These are phyloP conservation scores for Centropyge bicolor DNA, from an alignment of 2,797 vertebrate species.

Conservation along the genomic window DNA sequence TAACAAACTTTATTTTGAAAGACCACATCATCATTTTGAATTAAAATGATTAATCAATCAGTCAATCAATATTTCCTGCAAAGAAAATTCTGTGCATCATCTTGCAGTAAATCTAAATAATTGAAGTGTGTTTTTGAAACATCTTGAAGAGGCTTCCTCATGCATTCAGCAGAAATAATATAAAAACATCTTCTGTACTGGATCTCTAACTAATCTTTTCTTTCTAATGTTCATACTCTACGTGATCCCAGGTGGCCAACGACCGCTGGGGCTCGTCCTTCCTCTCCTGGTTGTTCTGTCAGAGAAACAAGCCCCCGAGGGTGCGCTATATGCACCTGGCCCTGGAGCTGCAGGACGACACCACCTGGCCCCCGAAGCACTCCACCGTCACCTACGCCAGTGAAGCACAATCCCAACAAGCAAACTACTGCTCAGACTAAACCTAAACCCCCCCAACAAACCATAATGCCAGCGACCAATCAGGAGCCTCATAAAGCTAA, in stretches of 20 bases:
- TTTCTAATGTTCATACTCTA: neutral
- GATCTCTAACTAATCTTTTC: neutral
- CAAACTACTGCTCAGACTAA: conserved; percentile 33
- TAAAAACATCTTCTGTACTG: neutral
- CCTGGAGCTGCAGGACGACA: conserved; percentile 92
- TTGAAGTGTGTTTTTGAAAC: neutral
- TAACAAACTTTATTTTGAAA: neutral
- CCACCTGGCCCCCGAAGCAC: conserved; percentile 95
- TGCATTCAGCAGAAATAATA: neutral
- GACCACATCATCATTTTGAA: neutral
- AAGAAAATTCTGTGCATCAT: neutral
- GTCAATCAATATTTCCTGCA: neutral
- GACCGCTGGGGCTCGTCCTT: conserved; percentile 82
- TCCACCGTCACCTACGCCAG: conserved; percentile 91
- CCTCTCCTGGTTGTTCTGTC: conserved; percentile 85
- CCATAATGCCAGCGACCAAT: neutral
- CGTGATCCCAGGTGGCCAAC: conserved; percentile 82
- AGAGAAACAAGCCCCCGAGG: conserved; percentile 85
- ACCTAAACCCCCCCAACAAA: neutral
- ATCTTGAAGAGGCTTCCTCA: neutral
- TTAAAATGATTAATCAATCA: neutral
- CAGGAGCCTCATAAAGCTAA: conserved; percentile 2
- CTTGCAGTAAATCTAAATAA: neutral
- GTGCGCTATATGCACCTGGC: conserved; percentile 93
- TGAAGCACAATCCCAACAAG: conserved; percentile 39